phyloP scores from a whole-genome alignment of 2,888 invertebrate genomes.

The Sepiola atlantica region DNA sequence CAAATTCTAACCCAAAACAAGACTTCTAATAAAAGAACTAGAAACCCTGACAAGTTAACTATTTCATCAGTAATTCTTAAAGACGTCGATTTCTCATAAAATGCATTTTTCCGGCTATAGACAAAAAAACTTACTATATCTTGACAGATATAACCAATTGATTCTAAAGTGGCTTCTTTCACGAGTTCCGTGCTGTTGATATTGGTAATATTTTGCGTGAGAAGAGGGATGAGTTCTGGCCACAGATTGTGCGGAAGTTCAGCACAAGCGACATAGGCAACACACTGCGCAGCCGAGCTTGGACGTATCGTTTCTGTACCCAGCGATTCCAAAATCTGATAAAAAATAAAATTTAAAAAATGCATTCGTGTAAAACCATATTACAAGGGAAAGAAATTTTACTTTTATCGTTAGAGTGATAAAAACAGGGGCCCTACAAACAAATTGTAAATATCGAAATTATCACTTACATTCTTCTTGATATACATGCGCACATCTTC shows the following conservation, averaged over 20 bases:
- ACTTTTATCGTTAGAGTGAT: background rate
- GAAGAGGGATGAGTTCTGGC: slow-evolving; percentile 88
- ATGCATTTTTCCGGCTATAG: background rate
- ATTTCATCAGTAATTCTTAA: too few relatives aligned
- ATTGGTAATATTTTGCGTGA: slow-evolving; percentile 93
- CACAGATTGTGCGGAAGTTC: slow-evolving; percentile 94
- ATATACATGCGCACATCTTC: slow-evolving; percentile 90
- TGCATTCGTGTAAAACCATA: too few relatives aligned
- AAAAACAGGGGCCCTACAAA: too few relatives aligned
- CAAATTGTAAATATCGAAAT: background rate
- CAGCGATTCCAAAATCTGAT: slow-evolving; percentile 90
- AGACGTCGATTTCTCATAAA: too few relatives aligned
- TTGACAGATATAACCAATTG: slow-evolving; percentile 98
- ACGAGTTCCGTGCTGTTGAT: slow-evolving; percentile 88
- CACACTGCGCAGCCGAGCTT: slow-evolving; percentile 98
- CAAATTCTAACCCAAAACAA: too few relatives aligned
- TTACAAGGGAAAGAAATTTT: too few relatives aligned
- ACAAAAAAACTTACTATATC: slow-evolving; percentile 82
- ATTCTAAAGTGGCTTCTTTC: slow-evolving; percentile 96
- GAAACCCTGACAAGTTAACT: too few relatives aligned
- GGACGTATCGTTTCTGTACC: slow-evolving; percentile 96
- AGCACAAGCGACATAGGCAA: slow-evolving; percentile 97
- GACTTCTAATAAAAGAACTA: too few relatives aligned
- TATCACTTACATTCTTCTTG: slow-evolving; percentile 91
- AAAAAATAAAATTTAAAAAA: slow-evolving; percentile 53